Evolutionary conservation across 2,113 vertebrate genomes (phyloP), one percentile per base, ranked within the genome.

Genomic region (Trichomycterus rosablanca): DNA sequence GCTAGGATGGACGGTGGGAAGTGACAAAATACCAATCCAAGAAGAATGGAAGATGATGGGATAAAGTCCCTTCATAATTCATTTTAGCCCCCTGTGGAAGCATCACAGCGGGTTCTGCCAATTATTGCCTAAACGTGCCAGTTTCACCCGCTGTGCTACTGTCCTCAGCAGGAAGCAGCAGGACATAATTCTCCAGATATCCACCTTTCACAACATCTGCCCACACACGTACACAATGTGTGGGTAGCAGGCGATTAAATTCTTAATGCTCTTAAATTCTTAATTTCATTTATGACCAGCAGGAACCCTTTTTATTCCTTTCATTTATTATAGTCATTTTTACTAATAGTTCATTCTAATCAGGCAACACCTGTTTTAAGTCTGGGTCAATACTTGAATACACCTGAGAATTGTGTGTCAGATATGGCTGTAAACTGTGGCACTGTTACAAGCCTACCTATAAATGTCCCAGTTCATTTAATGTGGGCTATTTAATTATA

Each of bases 31-130:
- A 43, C 32, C 15, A 15, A 59, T 51, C 12, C 3, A 14, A 44
- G 22, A 12, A 35, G 30, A 18, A 37, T 37, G 26, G 10, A 39
- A 23, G 28, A 34, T 1, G 2, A 30, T 19, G 44, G 50, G 26
- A 66, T 69, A 57, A 66, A 68, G 58, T 30, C 55, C 55, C 60
- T 71, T 34, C 60, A 68, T 74, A 74, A 74, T 74, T 68, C 49
- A 74, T 68, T 65, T 65, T 44, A 60, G 44, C 54, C 50, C 55
- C 66, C 72, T 46, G 59, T 22, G 35, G 68, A 48, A 71, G 34
- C 24, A 56, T 32, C 73, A 50, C 64, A 34, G 61, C 63, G 59
- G 68, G 65, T 45, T 70, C 53, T 39, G 46, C 59, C 68, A 74
- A 71, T 74, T 61, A 71, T 57, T 67, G 65, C 23, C 64, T 64